Evolutionary conservation across 2,797 vertebrate species (phyloP).

Genomic region (Holocentrus rufus): DNA sequence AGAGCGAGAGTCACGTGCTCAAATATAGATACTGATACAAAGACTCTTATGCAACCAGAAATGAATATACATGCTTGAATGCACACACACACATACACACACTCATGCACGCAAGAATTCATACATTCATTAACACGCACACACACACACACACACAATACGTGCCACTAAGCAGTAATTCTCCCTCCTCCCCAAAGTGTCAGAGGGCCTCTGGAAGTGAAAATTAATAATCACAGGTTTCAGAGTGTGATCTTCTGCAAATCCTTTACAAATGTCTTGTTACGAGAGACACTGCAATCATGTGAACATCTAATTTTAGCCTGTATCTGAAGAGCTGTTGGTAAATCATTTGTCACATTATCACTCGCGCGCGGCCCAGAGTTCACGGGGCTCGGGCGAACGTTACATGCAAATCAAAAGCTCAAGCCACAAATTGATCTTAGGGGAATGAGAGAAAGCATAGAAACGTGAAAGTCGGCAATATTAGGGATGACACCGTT

Average conservation of each 20-base stretch:
- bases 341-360: constrained; percentile 31
- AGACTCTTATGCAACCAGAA: neutral
- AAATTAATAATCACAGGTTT: constrained; percentile 75
- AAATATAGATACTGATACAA: neutral
- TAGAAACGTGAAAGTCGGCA: neutral
- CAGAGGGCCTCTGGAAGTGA: constrained; percentile 61
- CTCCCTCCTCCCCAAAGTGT: constrained; percentile 44
- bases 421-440: neutral
- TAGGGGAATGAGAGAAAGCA: neutral
- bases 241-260: constrained; percentile 68
- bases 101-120: neutral
- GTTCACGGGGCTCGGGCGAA: neutral
- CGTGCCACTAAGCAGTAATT: constrained; percentile 20
- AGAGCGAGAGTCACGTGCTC: neutral
- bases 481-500: constrained; percentile 14
- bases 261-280: constrained; percentile 59
- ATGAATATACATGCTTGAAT: neutral
- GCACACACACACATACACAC: neutral
- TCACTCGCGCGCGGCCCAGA: neutral
- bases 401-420: neutral
- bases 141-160: neutral
- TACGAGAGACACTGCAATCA: constrained; percentile 48
- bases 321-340: constrained; percentile 25
- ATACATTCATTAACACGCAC: neutral
- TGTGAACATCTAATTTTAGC: constrained; percentile 61